Evolutionary conservation across 2,797 vertebrate species (phyloP).

Genomic region (Carapus acus): DNA sequence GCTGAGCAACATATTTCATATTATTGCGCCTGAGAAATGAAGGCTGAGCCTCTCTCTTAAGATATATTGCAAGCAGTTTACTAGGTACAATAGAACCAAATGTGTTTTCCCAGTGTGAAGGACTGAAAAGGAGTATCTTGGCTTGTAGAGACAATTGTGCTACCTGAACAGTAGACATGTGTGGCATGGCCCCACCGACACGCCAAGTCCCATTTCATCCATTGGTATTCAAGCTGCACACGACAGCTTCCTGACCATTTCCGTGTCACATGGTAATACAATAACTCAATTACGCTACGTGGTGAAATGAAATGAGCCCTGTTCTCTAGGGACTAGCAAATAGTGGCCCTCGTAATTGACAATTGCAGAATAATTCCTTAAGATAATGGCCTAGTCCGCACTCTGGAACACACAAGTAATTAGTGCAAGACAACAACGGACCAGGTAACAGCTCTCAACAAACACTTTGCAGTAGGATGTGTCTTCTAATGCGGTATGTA

Average conservation of each 20-base stretch:
- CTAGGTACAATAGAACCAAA: neutral
- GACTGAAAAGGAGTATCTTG: constrained; percentile 2
- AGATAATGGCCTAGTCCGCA: constrained; percentile 56
- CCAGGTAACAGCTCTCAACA: constrained; percentile 4
- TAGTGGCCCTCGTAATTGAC: constrained; percentile 63
- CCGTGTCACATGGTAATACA: constrained; percentile 58
- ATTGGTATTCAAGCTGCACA: constrained; percentile 61
- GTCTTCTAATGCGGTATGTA: constrained; percentile 16
- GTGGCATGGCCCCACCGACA: constrained; percentile 42
- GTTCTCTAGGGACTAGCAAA: constrained; percentile 68
- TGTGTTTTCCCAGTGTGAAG: constrained; percentile 1
- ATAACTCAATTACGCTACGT: constrained; percentile 67
- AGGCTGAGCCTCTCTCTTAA: constrained; percentile 5
- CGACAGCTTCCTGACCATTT: constrained; percentile 60
- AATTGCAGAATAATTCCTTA: constrained; percentile 60
- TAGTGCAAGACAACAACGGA: constrained; percentile 21
- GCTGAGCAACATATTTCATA: constrained; percentile 1
- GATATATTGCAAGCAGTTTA: constrained; percentile 26
- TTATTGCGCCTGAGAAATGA: constrained; percentile 4
- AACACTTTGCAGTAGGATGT: constrained; percentile 3
- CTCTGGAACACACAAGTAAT: constrained; percentile 35
- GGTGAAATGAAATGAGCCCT: constrained; percentile 69
- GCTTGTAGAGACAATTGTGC: constrained; percentile 7
- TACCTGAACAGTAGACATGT: constrained; percentile 34
- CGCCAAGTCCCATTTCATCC: constrained; percentile 44